Evolutionary conservation across 1,140 invertebrate species (phyloP).

Genomic region (roundworm (Caenorhabditis elegans)): WBcel235 BX284606.5:6739501-6740000

Average conservation of each 20-base stretch:
- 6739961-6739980: not conserved
- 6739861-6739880: conserved; percentile 4
- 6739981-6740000: not conserved
- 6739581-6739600: conserved; percentile 12
- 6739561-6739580: conserved; percentile 5
- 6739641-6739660: not conserved
- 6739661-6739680: not conserved
- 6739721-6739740: conserved; percentile 28
- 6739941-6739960: not conserved
- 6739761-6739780: conserved; percentile 33
- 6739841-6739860: not conserved
- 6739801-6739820: not conserved
- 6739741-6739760: conserved; percentile 10
- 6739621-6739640: not conserved
- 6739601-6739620: not conserved
- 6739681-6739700: not conserved
- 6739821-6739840: not conserved
- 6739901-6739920: not conserved
- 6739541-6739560: not conserved
- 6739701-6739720: not conserved
- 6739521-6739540: not conserved
- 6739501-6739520: no score
- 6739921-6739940: not conserved
- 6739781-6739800: not conserved
- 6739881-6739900: not conserved